Evolutionary conservation across 2,113 vertebrate species (phyloP).

Genomic region (Gymnocephalus cernua): DNA sequence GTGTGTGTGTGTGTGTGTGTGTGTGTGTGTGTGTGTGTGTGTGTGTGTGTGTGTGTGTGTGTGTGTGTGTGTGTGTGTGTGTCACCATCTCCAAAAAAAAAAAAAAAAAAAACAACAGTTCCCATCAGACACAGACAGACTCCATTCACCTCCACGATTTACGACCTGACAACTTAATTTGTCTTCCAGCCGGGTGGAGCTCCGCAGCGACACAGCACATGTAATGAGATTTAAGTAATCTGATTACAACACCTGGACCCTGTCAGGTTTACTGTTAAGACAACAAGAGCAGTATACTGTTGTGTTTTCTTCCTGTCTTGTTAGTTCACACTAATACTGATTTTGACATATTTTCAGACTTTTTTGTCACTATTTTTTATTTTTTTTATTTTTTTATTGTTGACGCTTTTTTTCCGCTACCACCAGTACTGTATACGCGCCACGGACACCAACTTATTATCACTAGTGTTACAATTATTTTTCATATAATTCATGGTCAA

Average conservation of each 20-base stretch:
- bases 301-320: slow-evolving; percentile 4
- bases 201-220: not conserved
- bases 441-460: no score
- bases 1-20: not conserved
- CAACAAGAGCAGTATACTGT: slow-evolving; percentile 11
- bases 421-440: no score
- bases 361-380: no score
- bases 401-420: no score
- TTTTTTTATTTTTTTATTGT: no score
- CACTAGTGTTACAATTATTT: no score
- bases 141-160: slow-evolving; percentile 27
- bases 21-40: not conserved
- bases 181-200: slow-evolving; percentile 21
- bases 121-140: not conserved
- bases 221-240: slow-evolving; percentile 66
- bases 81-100: not conserved
- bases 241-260: slow-evolving; percentile 56
- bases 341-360: no score
- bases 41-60: not conserved
- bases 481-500: no score
- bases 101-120: not conserved
- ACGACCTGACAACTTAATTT: slow-evolving; percentile 20
- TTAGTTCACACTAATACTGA: slow-evolving; percentile 21
- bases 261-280: slow-evolving; percentile 31
- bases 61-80: slow-evolving; percentile 5